Conservation (phyloP, 2,113 vertebrate genomes). For the Aythya baeri region DNA sequence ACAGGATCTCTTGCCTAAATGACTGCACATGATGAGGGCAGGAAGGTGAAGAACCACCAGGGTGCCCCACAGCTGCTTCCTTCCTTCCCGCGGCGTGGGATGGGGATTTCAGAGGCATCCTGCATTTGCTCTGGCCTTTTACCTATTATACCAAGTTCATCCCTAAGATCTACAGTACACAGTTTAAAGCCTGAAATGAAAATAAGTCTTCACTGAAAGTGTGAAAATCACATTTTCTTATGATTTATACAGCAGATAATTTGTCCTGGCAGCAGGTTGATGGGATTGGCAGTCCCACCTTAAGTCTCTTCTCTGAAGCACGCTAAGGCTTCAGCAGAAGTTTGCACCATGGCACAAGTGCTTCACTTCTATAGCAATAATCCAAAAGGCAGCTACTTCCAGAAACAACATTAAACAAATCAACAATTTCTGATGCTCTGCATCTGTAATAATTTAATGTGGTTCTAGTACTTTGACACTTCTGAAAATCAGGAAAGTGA, state of each 20-base stretch:
- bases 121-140: not conserved
- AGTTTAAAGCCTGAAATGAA: not conserved
- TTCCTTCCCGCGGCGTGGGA: rapidly evolving
- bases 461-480: not conserved
- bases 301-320: not conserved
- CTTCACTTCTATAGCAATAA: not conserved
- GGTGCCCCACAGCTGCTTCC: not conserved
- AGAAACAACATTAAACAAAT: not conserved
- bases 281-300: not conserved
- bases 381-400: not conserved
- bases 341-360: not conserved
- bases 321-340: not conserved
- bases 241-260: not conserved
- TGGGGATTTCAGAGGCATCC: not conserved
- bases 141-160: not conserved
- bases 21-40: no score
- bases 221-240: not conserved
- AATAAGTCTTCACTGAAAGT: not conserved
- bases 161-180: not conserved
- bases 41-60: not conserved
- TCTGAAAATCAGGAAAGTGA: not conserved
- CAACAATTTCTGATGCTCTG: not conserved
- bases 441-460: not conserved
- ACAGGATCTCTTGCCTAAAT: rapidly evolving
- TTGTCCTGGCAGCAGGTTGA: not conserved